Percentiles rank a stretch among this genome's conserved stretches.
Evolutionary conservation across 2,113 vertebrate genomes (phyloP).

Genomic region (Condylura cristata): DNA sequence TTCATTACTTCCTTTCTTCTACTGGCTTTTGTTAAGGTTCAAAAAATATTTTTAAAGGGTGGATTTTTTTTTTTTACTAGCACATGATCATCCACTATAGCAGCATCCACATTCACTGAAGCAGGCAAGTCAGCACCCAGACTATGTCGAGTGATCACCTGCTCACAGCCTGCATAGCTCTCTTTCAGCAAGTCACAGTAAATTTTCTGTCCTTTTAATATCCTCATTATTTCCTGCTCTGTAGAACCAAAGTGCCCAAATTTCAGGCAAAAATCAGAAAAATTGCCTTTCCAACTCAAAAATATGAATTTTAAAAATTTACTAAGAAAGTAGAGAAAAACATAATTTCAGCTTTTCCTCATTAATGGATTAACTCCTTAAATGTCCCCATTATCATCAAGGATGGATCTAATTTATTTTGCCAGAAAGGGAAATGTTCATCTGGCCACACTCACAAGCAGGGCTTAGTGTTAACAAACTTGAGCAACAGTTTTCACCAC

Average conservation of each 20-base stretch:
- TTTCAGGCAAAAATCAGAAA: background rate
- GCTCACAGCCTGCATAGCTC: slow-evolving; percentile 7
- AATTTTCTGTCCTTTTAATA: slow-evolving; percentile 50
- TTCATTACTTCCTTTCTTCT: no score
- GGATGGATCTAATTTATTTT: background rate
- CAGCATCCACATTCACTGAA: no score
- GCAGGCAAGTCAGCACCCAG: background rate
- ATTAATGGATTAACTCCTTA: background rate
- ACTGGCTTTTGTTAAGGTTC: no score
- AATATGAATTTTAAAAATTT: background rate
- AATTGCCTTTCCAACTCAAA: background rate
- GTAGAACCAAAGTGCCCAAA: background rate
- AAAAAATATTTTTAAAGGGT: no score
- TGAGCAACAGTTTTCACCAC: background rate
- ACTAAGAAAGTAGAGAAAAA: background rate
- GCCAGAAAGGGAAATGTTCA: background rate
- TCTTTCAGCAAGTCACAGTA: background rate
- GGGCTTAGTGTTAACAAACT: background rate
- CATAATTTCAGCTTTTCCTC: background rate
- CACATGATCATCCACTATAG: no score
- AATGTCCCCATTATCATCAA: background rate
- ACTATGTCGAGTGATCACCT: background rate
- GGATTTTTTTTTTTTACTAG: no score
- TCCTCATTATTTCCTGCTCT: background rate
- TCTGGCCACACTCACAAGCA: background rate